Base-by-base conservation (phyloP, 1,140 invertebrate genomes). In the Cardiocondyla obscurior region DNA sequence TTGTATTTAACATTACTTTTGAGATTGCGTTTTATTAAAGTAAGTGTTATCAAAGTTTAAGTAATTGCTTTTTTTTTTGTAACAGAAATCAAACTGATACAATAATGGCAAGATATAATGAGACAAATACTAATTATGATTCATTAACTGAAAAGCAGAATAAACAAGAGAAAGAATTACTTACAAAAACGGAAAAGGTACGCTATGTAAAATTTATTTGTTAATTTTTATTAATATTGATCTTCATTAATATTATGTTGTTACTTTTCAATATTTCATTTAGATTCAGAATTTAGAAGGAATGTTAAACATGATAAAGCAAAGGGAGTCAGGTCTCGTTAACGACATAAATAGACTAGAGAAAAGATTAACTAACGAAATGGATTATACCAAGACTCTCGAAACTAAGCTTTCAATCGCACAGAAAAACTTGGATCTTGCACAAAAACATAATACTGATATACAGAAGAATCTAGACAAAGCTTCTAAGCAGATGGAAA, bases 331-430 rank as follows among this genome's bases (percentile, higher is more conserved):
- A 39, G 25, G 22, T 19, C 28, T 77, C 4, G 12, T 67, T 10
- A 77, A 67, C 10, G 74, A 77, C 25, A 3, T 77, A 28, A 77
- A 77, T 3, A 77, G 46, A 67, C 39, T 77, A 7, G 74, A 77
- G 16, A 67, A 77, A 14, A 77, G 30, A 51, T 77, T 77, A 42
- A 39, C 19, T 6, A 67, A 14, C 3, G 46, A 77, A 19, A 53
- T 19, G 1, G 16, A 39, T 25, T 77, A 53, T 67, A 28, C 46
- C 6, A 77, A 77, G 33, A 53, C 65, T 77, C 60, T 77, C 22
- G 33, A 30, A 39, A 67, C n/a, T 49, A 77, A 77, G 5, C 46
- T 77, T 36, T 39, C 44, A 6, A 51, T 19, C 2, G 8, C 16
- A 3, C 60, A 67, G 12, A 49, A 28, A 10, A 22, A 77, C 2